Evolutionary conservation across 2,888 invertebrate species (phyloP).

Genomic region (Lasioglossum pauxillum): DNA sequence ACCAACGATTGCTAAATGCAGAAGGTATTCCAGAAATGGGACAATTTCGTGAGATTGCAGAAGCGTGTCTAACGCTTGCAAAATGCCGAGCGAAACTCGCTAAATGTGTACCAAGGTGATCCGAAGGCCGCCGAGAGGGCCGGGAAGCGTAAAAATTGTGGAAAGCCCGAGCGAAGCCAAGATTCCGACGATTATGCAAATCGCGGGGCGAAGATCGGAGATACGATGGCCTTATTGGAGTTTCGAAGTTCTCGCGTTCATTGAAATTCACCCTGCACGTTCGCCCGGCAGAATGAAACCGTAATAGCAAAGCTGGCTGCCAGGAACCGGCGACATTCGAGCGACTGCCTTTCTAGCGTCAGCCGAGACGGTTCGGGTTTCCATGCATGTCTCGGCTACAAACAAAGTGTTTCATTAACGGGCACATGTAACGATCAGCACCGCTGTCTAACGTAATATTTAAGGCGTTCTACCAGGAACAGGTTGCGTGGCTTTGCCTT

Average conservation of each 20-base stretch:
- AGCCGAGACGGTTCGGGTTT: conserved; percentile 62
- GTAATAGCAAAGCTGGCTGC: conserved; percentile 40
- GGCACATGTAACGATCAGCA: not conserved
- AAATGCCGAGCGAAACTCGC: not conserved
- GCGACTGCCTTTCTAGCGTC: conserved; percentile 60
- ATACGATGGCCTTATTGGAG: conserved; percentile 31
- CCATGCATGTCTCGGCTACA: conserved; percentile 46
- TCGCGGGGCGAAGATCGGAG: conserved; percentile 19
- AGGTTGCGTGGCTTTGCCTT: conserved; percentile 17
- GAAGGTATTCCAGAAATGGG: not conserved
- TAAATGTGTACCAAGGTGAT: not conserved
- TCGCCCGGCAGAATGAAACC: conserved; percentile 34
- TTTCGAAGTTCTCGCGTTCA: conserved; percentile 36
- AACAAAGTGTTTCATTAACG: conserved; percentile 62
- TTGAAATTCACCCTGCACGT: conserved; percentile 42
- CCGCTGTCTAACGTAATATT: conserved; percentile 6
- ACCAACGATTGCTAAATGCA: not conserved
- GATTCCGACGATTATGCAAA: conserved; percentile 15
- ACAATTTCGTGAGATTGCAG: not conserved
- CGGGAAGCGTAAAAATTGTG: conserved; percentile 3
- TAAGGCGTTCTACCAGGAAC: not conserved
- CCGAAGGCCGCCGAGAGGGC: not conserved
- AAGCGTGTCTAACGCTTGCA: not conserved
- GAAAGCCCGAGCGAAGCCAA: conserved; percentile 1
- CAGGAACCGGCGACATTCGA: conserved; percentile 47